These are phyloP conservation scores for Capromys pilorides DNA, from an alignment of 2,797 vertebrate species.

Conservation along the genomic window DNA sequence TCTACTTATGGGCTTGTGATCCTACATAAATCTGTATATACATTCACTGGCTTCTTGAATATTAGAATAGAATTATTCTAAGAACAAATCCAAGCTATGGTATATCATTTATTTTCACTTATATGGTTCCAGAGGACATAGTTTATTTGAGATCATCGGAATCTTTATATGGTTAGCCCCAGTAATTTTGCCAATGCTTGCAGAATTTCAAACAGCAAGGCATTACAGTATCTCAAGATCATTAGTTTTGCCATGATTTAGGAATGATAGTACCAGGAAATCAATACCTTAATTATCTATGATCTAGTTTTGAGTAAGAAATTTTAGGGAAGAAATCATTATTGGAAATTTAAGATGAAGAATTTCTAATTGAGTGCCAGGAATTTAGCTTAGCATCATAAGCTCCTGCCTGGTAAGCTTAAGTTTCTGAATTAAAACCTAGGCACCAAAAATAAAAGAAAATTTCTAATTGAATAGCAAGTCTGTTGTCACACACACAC, in stretches of 20 bases:
- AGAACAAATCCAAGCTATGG: neutral
- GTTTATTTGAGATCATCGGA: neutral
- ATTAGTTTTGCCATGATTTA: neutral
- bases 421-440: no score
- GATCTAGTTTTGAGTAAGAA: neutral
- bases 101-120: neutral
- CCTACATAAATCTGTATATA: neutral
- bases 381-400: no score
- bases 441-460: no score
- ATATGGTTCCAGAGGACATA: neutral
- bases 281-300: neutral
- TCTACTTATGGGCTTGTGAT: neutral
- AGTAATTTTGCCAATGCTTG: neutral
- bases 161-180: neutral
- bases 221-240: neutral
- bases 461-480: neutral
- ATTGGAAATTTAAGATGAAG: neutral
- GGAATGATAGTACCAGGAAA: neutral
- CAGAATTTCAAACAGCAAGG: neutral
- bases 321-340: neutral
- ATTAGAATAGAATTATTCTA: neutral
- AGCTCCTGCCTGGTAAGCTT: no score
- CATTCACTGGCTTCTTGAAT: neutral
- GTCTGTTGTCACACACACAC: neutral
- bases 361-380: neutral